phyloP scores from a whole-genome alignment of 2,888 invertebrate genomes.

The Lottia scabra region DNA sequence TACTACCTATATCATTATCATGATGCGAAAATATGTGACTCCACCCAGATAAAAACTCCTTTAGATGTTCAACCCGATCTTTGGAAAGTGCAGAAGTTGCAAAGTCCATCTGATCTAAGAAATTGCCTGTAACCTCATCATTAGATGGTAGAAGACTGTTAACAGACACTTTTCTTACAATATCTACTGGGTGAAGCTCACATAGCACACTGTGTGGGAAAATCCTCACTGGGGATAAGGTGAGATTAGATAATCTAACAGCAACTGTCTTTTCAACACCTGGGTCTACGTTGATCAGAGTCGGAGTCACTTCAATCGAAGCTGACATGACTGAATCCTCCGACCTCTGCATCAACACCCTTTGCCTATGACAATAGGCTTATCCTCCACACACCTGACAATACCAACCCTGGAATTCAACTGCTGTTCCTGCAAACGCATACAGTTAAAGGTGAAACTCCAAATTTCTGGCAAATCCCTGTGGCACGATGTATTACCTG shows the following conservation, averaged over 20 bases:
- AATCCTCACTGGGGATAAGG: neutral
- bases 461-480: neutral
- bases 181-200: neutral
- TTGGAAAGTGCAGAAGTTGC: neutral
- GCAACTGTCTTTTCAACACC: too few species aligned
- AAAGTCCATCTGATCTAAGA: neutral
- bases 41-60: neutral
- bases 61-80: neutral
- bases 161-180: neutral
- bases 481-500: neutral
- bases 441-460: neutral
- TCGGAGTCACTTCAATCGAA: too few species aligned
- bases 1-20: slow-evolving; percentile 15
- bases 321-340: too few species aligned
- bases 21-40: neutral
- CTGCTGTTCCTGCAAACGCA: neutral
- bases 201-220: neutral
- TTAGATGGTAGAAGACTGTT: neutral
- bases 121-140: neutral
- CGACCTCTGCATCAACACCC: too few species aligned
- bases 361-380: neutral
- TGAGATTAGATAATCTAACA: neutral
- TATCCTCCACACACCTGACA: neutral
- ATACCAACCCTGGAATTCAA: neutral
- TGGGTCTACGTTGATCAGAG: too few species aligned